These are phyloP conservation scores for Calyptomena viridis DNA, from an alignment of 2,113 vertebrate genomes.

Conservation along the genomic window DNA sequence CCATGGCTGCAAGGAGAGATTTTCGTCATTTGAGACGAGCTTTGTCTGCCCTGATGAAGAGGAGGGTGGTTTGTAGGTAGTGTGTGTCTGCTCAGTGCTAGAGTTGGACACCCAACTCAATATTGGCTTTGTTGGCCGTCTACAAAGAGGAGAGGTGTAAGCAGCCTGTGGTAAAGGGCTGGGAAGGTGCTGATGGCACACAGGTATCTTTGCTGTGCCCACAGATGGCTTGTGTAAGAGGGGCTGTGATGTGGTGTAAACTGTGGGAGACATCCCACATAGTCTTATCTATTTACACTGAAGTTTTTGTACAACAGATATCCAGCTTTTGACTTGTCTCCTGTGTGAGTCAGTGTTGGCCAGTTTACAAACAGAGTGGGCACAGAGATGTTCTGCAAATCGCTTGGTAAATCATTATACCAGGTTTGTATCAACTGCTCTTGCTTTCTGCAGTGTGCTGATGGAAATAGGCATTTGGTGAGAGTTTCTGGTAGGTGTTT, in stretches of 20 bases:
- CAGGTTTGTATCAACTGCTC: neutral
- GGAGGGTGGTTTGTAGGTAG: neutral
- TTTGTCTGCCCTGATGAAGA: neutral
- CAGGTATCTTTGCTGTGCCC: neutral
- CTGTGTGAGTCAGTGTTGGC: neutral
- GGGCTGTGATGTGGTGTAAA: neutral
- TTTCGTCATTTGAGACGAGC: neutral
- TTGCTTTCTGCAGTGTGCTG: neutral
- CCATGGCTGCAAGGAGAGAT: neutral
- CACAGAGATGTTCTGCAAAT: neutral
- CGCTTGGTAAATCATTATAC: constrained; percentile 3
- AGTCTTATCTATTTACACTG: neutral
- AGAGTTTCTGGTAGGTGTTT: neutral
- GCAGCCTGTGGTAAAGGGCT: neutral
- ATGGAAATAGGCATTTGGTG: neutral
- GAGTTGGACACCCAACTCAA: neutral
- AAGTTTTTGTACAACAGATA: neutral
- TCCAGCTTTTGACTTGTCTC: neutral
- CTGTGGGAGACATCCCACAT: neutral
- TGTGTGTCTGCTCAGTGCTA: neutral
- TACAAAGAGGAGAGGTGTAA: neutral
- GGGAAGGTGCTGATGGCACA: neutral
- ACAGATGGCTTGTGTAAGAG: neutral
- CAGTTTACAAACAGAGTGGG: neutral
- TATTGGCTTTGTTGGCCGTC: neutral